Base-by-base conservation (phyloP, 2,797 vertebrate genomes). In the Microcaecilia unicolor region DNA sequence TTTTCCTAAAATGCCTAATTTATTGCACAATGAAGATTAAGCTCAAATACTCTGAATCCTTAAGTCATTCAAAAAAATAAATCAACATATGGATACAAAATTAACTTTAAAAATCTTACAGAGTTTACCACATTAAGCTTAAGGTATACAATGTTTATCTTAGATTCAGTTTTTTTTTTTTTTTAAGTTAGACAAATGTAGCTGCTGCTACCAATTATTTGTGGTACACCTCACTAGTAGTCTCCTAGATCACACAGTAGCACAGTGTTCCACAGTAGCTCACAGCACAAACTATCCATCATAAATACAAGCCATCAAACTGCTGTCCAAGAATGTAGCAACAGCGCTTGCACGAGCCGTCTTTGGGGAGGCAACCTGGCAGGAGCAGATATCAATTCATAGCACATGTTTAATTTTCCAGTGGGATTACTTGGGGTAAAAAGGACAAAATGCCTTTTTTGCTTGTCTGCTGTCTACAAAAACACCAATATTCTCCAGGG, bases 341-440 rank as follows among this genome's bases (percentile, higher is more conserved):
- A 56, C 41, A 49, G 58, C 18, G 64, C 62, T 61, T 63, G 61
- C 58, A 67, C 14, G 14, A 58, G 60, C 49, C 43, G 44, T 70
- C 74, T 61, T 44, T 35, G 51, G 71, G 74, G 74, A 76, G 63
- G 64, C 44, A 70, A 69, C 76, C 76, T 79, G 72, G 73, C 72
- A 71, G 25, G 30, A 63, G 47, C 5, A 45, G 61, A 22, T 69
- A 76, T 76, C 76, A 72, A 70, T 65, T 78, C 71, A 58, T 44
- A 74, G 73, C 77, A 74, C 59, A 73, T 72, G 72, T 71, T 81
- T 64, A 45, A 58, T 69, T 76, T 76, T 76, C 81, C 71, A 76
- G 41, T 29, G 66, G 74, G 72, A 78, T 72, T 74, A 71, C 69
- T 64, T 31, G 64, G 70, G 64, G 70, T 72, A 74, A 80, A 80